Percentiles rank a stretch among this genome's conserved stretches.
Evolutionary conservation across 2,113 vertebrate genomes (phyloP).

Genomic region (Anarhynchus alexandrinus): DNA sequence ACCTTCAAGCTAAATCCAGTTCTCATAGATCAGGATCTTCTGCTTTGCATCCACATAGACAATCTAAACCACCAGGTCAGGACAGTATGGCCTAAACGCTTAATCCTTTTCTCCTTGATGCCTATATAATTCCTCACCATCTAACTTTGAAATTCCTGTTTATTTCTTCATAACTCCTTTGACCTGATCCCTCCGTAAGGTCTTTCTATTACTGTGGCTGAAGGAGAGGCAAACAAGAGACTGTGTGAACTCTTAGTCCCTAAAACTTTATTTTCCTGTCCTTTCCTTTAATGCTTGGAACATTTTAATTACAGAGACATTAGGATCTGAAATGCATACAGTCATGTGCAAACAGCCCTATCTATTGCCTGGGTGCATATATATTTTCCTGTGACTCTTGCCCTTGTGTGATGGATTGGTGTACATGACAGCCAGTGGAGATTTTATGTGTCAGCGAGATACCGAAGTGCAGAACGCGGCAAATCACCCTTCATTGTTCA

Average conservation of each 20-base stretch:
- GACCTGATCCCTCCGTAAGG: background rate
- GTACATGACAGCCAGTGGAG: background rate
- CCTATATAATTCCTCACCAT: background rate
- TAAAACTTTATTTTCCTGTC: background rate
- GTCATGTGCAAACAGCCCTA: background rate
- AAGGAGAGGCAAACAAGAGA: background rate
- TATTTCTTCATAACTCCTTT: background rate
- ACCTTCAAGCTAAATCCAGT: background rate
- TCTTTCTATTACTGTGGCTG: background rate
- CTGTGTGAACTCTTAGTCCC: background rate
- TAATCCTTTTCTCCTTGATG: background rate
- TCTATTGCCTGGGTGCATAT: background rate
- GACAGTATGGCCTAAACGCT: background rate
- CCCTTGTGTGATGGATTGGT: background rate
- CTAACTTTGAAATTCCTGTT: background rate
- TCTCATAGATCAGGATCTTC: background rate
- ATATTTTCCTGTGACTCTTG: background rate
- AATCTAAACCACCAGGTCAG: background rate
- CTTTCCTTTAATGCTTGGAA: background rate
- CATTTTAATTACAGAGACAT: background rate
- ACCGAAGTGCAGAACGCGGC: background rate
- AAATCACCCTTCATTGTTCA: constrained; percentile 19
- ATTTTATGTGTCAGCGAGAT: background rate
- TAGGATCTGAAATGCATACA: background rate
- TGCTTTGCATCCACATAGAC: background rate